phyloP scores from a whole-genome alignment of 1,140 invertebrate genomes.

The Heliconius hewitsoni region DNA sequence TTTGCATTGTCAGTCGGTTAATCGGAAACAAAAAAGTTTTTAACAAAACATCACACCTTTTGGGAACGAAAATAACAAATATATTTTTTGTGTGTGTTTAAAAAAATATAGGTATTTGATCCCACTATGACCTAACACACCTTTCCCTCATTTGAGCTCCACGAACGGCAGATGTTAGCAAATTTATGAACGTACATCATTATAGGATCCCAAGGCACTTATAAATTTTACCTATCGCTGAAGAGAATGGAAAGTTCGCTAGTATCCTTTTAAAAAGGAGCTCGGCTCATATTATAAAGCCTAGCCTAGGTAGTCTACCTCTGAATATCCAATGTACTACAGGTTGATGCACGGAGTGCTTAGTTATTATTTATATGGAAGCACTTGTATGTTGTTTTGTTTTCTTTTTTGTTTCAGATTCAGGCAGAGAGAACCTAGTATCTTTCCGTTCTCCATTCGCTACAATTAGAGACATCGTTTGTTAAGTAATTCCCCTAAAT shows the following conservation, averaged over 20 bases:
- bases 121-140: neutral
- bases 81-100: no score
- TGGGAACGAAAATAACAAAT: no score
- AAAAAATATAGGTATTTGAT: no score
- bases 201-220: neutral
- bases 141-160: neutral
- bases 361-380: neutral
- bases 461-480: neutral
- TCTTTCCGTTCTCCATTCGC: neutral
- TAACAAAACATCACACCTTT: no score
- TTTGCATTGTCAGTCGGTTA: no score
- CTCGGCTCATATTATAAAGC: neutral
- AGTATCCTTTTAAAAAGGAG: neutral
- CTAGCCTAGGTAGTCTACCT: neutral
- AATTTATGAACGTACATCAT: slow-evolving; percentile 3
- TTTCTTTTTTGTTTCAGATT: neutral
- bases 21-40: no score
- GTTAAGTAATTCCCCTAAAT: neutral
- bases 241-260: neutral
- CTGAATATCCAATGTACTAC: neutral
- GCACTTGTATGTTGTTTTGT: neutral
- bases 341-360: neutral
- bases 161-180: neutral
- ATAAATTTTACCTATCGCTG: neutral
- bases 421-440: neutral